Base-by-base conservation (phyloP, 92 coral and sea anemone species). In the Virgularia gustaviana region DNA sequence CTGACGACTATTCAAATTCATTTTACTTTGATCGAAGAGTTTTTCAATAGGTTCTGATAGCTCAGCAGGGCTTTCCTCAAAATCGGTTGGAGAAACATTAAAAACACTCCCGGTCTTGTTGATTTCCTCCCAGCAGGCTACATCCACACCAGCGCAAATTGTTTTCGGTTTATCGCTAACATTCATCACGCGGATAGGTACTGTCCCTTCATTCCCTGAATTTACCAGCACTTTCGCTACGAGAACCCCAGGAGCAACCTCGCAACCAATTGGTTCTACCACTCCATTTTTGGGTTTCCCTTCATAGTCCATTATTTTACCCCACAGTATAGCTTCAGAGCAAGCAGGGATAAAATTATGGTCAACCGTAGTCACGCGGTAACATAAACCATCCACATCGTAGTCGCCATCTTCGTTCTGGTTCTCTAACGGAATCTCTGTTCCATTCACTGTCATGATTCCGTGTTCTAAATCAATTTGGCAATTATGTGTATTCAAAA, bases 141-240 rank as follows among this genome's bases (percentile, higher is more conserved):
- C 70, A 6, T 66, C 72, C 23, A 53, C 36, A 0, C 71, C 57
- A 27, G 67, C 49, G 11, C 29, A 34, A 43, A 78, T 53, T 27
- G 65, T 43, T 6, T 41, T 2, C 18, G 76, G 23, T 42, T 62
- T 44, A 39, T 55, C 70, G 4, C 73, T 42, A 0, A 65, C 57
- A 33, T 78, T 68, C n/a, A 78, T 31, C 33, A 68, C 29, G 42
- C 77, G 3, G 11, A 78, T 51, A 0, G 70, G 68, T 19, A 78
- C 36, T 39, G 60, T 7, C 45, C 45, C 8, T 39, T 39, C 45
- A 39, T 7, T 39, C 45, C 45, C 45, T 39, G 45, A n/a, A n/a
- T n/a, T n/a, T n/a, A n/a, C n/a, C n/a, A n/a, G n/a, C n/a, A n/a
- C n/a, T n/a, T n/a, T n/a, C n/a, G n/a, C n/a, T n/a, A n/a, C n/a